Percentiles rank a stretch among this genome's conserved stretches.
phyloP scores from a whole-genome alignment of 2,888 invertebrate genomes.

The Antitype chi region DNA sequence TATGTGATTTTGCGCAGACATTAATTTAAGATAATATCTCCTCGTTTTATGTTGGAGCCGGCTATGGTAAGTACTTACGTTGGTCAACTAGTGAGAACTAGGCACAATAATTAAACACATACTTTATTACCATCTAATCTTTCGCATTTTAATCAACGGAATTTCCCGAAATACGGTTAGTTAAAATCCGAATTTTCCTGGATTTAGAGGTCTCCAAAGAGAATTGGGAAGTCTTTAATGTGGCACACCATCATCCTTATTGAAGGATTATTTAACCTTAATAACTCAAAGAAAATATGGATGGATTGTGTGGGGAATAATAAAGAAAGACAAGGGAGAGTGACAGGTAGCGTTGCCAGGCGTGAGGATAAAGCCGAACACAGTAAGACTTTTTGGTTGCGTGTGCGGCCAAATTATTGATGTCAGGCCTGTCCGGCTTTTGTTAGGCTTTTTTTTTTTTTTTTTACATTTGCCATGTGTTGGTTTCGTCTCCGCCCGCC shows the following conservation, averaged over 20 bases:
- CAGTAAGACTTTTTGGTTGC: too few species aligned
- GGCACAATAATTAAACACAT: not conserved
- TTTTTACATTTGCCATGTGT: too few species aligned
- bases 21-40: slow-evolving; percentile 54
- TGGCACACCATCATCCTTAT: not conserved
- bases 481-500: too few species aligned
- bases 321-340: too few species aligned
- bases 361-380: too few species aligned
- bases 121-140: not conserved
- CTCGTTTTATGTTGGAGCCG: slow-evolving; percentile 31
- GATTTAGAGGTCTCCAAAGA: not conserved
- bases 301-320: too few species aligned
- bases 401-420: too few species aligned
- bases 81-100: slow-evolving; percentile 27
- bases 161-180: not conserved
- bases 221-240: not conserved
- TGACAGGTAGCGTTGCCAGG: too few species aligned
- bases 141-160: not conserved
- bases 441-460: too few species aligned
- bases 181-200: too few species aligned
- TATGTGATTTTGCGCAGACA: slow-evolving; percentile 58
- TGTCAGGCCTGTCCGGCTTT: too few species aligned
- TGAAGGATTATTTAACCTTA: not conserved
- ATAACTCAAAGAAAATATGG: too few species aligned
- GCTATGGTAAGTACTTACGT: slow-evolving; percentile 26